A percentile compares a stretch with the other conserved stretches of the same genome.
These are phyloP conservation scores for Eremophila alpestris DNA, from an alignment of 2,797 vertebrate species.

Conservation along the genomic window DNA sequence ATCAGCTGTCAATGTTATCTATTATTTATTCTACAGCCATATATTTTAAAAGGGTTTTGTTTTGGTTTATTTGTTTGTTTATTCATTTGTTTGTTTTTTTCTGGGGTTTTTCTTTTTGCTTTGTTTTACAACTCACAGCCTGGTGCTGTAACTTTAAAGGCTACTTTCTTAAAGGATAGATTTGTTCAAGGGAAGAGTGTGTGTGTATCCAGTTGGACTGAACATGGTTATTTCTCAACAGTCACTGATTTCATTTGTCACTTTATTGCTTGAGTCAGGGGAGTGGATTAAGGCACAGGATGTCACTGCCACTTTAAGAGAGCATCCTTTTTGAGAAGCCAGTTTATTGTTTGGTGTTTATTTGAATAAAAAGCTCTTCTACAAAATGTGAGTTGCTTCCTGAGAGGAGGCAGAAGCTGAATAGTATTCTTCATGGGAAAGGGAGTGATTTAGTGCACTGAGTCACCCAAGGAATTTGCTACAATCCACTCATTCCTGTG, in stretches of 20 bases:
- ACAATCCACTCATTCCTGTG: background rate
- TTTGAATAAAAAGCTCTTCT: conserved; percentile 58
- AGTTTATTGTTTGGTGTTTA: conserved; percentile 67
- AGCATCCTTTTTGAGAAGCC: conserved; percentile 64
- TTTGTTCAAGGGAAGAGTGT: background rate
- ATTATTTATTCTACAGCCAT: background rate
- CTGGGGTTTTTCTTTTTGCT: background rate
- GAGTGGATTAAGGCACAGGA: conserved; percentile 73
- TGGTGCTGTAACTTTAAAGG: background rate
- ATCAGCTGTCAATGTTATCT: background rate
- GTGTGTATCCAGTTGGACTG: conserved; percentile 17
- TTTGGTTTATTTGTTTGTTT: background rate
- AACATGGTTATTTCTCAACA: conserved; percentile 58
- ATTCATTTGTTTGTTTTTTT: background rate
- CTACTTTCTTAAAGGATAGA: background rate
- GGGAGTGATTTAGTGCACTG: background rate
- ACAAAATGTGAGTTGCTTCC: conserved; percentile 19
- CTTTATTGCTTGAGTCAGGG: conserved; percentile 72
- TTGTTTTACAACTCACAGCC: background rate
- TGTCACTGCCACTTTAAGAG: conserved; percentile 71
- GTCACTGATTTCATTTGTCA: conserved; percentile 74
- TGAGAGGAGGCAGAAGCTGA: background rate
- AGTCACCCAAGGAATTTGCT: background rate
- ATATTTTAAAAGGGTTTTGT: background rate
- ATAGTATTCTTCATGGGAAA: background rate